These are phyloP conservation scores for Clarias magur DNA, from an alignment of 2,113 vertebrate species.

Conservation along the genomic window DNA sequence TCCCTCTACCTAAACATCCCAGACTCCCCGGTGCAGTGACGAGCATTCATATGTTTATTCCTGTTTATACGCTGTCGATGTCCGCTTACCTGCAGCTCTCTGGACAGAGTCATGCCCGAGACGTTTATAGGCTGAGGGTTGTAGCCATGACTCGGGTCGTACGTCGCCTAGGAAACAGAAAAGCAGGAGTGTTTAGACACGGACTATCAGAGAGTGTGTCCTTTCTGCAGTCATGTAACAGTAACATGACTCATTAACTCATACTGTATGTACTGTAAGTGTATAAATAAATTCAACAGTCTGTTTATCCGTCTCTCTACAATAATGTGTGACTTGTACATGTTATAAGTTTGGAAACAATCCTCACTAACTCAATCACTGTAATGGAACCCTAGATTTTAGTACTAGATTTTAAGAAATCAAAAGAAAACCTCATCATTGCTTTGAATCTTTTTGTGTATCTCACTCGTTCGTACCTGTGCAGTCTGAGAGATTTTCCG, in stretches of 20 bases:
- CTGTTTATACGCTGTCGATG: no score
- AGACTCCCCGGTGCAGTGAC: not conserved
- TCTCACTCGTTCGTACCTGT: slow-evolving; percentile 73
- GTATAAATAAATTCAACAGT: not conserved
- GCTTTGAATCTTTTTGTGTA: not conserved
- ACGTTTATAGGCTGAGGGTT: slow-evolving; percentile 88
- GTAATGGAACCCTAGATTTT: not conserved
- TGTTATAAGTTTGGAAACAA: not conserved
- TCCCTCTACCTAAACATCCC: not conserved
- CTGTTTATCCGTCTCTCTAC: not conserved
- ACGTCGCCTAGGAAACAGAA: slow-evolving; percentile 70
- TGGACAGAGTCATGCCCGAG: slow-evolving; percentile 82
- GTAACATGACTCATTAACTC: not conserved
- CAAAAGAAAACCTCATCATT: not conserved
- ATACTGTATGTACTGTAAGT: not conserved
- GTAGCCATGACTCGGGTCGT: slow-evolving; percentile 89
- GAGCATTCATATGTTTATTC: not conserved
- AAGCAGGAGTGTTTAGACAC: not conserved
- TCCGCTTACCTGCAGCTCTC: slow-evolving; percentile 82
- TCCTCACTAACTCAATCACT: not conserved
- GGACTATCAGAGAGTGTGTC: not conserved
- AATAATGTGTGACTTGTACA: not conserved
- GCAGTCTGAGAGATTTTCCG: slow-evolving; percentile 90
- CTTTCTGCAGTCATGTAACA: no score
- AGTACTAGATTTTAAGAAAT: not conserved